Conservation (phyloP, 2,888 invertebrate genomes). For the Meliscaeva auricollis region DNA sequence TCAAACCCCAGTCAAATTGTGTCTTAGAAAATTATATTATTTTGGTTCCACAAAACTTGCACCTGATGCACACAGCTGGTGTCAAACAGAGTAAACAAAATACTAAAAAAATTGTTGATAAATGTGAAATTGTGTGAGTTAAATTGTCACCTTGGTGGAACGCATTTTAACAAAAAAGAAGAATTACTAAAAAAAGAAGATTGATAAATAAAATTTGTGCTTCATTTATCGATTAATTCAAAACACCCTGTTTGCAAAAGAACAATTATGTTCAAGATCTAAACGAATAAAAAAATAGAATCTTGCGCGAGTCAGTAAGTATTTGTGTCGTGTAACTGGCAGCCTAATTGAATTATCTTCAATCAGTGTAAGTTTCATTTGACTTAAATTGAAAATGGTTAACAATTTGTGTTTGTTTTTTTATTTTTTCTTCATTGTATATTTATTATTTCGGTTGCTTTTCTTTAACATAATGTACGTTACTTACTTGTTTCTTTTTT, state of each 20-base stretch:
- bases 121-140: too few species aligned
- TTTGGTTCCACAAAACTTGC: too few species aligned
- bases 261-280: constrained; percentile 22
- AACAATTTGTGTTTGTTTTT: constrained; percentile 57
- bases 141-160: too few species aligned
- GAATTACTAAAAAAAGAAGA: neutral
- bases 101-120: too few species aligned
- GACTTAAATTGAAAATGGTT: constrained; percentile 70
- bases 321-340: constrained; percentile 72
- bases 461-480: too few species aligned
- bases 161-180: too few species aligned
- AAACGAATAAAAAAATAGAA: constrained; percentile 54
- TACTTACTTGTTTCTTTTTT: neutral
- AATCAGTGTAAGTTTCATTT: constrained; percentile 76
- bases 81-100: too few species aligned
- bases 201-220: neutral
- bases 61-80: too few species aligned
- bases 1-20: too few species aligned
- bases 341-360: constrained; percentile 75
- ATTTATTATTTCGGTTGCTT: neutral
- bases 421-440: neutral
- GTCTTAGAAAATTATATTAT: too few species aligned
- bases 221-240: too few species aligned
- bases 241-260: constrained; percentile 24
- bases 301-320: constrained; percentile 58